These are phyloP conservation scores for Copidosoma floridanum DNA, from an alignment of 1,140 invertebrate species.

Conservation along the genomic window DNA sequence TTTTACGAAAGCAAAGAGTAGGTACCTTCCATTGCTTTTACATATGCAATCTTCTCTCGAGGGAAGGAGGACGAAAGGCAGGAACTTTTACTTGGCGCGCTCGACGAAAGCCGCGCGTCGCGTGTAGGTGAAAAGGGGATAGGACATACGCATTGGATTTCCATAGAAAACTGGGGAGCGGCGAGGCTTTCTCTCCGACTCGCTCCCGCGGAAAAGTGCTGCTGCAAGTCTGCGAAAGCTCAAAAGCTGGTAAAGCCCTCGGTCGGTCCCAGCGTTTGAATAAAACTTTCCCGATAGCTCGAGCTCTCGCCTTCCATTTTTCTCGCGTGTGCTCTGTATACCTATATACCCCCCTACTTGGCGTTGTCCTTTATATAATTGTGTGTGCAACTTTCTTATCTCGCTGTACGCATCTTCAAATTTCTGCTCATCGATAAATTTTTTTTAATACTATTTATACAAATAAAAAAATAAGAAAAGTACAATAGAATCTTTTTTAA, in stretches of 20 bases:
- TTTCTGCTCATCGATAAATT: no score
- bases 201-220: no score
- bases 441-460: no score
- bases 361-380: background rate
- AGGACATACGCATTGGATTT: constrained; percentile 32
- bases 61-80: no score
- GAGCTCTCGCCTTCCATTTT: constrained; percentile 29
- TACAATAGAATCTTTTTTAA: no score
- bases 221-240: constrained; percentile 41
- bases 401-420: background rate
- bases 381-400: constrained; percentile 15
- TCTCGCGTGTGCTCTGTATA: no score
- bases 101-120: constrained; percentile 14
- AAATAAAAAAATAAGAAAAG: no score
- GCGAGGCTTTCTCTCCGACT: constrained; percentile 10
- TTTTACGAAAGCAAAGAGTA: constrained; percentile 5
- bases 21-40: constrained; percentile 15
- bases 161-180: constrained; percentile 32
- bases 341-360: background rate
- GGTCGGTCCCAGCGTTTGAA: constrained; percentile 32
- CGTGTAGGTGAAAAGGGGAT: constrained; percentile 7
- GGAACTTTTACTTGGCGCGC: constrained; percentile 10
- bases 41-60: constrained; percentile 22
- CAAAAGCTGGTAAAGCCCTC: constrained; percentile 44
- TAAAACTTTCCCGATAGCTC: constrained; percentile 44